Conservation (phyloP, 2,797 vertebrate genomes). For the Platyrinchus mystaceus region DNA sequence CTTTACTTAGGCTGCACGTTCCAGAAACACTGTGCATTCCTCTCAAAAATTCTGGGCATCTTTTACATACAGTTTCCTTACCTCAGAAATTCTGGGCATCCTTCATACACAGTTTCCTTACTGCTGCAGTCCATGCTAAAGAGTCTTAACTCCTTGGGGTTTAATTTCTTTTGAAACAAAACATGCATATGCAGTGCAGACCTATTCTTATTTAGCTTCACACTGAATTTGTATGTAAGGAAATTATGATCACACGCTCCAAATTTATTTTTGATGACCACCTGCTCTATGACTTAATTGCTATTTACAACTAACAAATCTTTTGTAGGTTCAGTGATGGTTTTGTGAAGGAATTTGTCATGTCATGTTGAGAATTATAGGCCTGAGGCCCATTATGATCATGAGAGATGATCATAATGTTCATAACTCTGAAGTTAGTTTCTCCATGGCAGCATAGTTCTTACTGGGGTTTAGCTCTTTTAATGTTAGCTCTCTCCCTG, state of each 20-base stretch:
- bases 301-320: background rate
- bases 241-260: background rate
- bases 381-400: background rate
- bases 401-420: background rate
- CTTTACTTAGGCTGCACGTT: background rate
- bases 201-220: background rate
- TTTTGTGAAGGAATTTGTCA: conserved; percentile 22
- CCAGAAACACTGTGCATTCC: background rate
- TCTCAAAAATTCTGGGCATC: background rate
- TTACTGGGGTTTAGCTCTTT: background rate
- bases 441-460: background rate
- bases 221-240: background rate
- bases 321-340: conserved; percentile 24
- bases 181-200: background rate
- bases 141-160: background rate
- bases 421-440: background rate
- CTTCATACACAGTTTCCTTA: background rate
- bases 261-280: conserved; percentile 23
- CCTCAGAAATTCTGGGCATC: background rate
- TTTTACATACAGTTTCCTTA: background rate
- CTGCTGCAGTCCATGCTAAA: background rate
- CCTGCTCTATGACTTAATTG: conserved; percentile 32
- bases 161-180: background rate
- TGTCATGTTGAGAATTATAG: background rate
- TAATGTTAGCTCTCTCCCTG: background rate